These are phyloP conservation scores for Orchesella flavescens DNA, from an alignment of 2,888 invertebrate species.

Conservation along the genomic window DNA sequence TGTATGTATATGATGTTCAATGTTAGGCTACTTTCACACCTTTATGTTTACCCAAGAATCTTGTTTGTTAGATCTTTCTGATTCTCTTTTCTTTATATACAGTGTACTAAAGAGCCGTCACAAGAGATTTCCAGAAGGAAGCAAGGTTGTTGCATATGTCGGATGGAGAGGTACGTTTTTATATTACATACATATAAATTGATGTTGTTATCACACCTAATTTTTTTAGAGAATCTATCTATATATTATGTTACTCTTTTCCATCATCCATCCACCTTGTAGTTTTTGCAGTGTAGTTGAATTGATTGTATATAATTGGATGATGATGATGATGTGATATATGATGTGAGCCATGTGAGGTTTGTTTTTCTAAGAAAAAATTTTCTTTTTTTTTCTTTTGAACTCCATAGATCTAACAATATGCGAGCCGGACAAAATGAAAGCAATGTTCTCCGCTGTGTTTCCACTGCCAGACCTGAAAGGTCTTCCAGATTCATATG, in stretches of 20 bases:
- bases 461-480: constrained; percentile 70
- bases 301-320: no score
- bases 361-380: background rate
- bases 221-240: background rate
- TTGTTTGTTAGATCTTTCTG: constrained; percentile 5
- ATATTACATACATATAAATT: background rate
- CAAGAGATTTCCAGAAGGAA: constrained; percentile 68
- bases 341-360: no score
- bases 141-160: constrained; percentile 69
- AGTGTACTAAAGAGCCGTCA: constrained; percentile 71
- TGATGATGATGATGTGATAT: no score
- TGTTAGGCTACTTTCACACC: background rate
- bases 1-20: no score
- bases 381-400: background rate
- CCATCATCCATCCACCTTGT: background rate
- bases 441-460: constrained; percentile 67
- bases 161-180: constrained; percentile 63
- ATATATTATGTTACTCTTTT: background rate
- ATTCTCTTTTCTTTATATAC: background rate
- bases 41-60: background rate
- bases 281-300: no score
- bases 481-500: constrained; percentile 70
- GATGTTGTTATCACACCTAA: background rate
- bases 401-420: constrained; percentile 61
- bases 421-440: constrained; percentile 70